phyloP scores from a whole-genome alignment of 2,797 vertebrate genomes.

The Eospalax fontanierii region DNA sequence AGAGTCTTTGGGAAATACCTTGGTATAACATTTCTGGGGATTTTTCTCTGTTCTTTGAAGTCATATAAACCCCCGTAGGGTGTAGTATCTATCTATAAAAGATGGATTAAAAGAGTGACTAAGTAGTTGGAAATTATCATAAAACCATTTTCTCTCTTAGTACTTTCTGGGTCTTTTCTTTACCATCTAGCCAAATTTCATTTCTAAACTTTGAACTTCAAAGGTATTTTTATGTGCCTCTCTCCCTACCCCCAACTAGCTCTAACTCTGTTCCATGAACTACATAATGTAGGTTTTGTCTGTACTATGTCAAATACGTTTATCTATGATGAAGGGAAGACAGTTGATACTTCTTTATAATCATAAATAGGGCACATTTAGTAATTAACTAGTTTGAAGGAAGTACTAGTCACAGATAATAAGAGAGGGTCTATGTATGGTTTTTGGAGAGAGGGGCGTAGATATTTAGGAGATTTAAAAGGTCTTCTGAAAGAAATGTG shows the following conservation, averaged over 20 bases:
- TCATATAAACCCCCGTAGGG: slow-evolving; percentile 54
- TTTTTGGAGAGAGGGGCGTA: not conserved
- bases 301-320: slow-evolving; percentile 78
- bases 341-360: slow-evolving; percentile 67
- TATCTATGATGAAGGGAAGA: slow-evolving; percentile 82
- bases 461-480: slow-evolving; percentile 35
- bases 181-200: slow-evolving; percentile 80
- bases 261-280: slow-evolving; percentile 82
- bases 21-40: slow-evolving; percentile 69
- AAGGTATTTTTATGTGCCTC: slow-evolving; percentile 86
- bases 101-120: slow-evolving; percentile 76
- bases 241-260: slow-evolving; percentile 62
- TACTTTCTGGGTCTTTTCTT: slow-evolving; percentile 66
- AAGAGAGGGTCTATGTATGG: not conserved
- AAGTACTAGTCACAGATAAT: not conserved
- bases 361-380: slow-evolving; percentile 71
- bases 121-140: slow-evolving; percentile 81
- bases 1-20: slow-evolving; percentile 78
- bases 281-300: slow-evolving; percentile 78
- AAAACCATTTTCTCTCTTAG: slow-evolving; percentile 80
- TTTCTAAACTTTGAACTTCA: slow-evolving; percentile 86
- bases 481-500: slow-evolving; percentile 67
- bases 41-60: slow-evolving; percentile 82
- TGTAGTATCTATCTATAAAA: slow-evolving; percentile 66
- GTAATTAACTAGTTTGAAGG: slow-evolving; percentile 69